These are phyloP conservation scores for Carcina quercana DNA, from an alignment of 2,888 invertebrate genomes.

Conservation along the genomic window DNA sequence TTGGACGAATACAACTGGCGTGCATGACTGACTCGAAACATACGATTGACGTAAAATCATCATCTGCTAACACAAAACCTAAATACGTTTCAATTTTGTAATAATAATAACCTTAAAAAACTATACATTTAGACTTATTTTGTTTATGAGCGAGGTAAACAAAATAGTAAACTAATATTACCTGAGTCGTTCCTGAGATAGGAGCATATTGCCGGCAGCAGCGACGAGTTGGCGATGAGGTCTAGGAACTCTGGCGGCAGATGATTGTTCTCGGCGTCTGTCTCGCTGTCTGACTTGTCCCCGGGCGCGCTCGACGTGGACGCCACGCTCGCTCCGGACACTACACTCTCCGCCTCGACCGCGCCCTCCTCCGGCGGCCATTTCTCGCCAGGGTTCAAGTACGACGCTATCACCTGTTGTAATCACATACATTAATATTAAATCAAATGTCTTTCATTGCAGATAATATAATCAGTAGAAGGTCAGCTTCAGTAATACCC, in stretches of 20 bases:
- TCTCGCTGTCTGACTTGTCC: conserved; percentile 27
- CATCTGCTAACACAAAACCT: background rate
- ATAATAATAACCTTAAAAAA: background rate
- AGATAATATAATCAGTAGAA: no score
- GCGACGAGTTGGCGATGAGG: conserved; percentile 85
- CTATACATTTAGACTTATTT: no score
- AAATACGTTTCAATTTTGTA: background rate
- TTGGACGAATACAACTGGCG: no score
- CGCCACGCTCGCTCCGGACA: no score
- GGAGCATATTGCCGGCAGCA: conserved; percentile 91
- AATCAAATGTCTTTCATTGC: no score
- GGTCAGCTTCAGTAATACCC: no score
- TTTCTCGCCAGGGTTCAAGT: conserved; percentile 84
- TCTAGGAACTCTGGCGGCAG: conserved; percentile 84
- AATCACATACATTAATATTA: no score
- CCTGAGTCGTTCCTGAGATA: conserved; percentile 95
- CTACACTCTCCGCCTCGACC: conserved; percentile 33
- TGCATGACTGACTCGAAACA: no score
- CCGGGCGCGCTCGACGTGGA: conserved; percentile 30
- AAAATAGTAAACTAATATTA: conserved; percentile 25
- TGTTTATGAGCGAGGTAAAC: background rate
- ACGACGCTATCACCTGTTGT: conserved; percentile 86
- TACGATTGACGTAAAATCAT: no score
- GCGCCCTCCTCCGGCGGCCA: conserved; percentile 66
- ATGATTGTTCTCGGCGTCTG: conserved; percentile 34